phyloP scores from a whole-genome alignment of 2,888 invertebrate species.

The Rambutsinella grinnellia region DNA sequence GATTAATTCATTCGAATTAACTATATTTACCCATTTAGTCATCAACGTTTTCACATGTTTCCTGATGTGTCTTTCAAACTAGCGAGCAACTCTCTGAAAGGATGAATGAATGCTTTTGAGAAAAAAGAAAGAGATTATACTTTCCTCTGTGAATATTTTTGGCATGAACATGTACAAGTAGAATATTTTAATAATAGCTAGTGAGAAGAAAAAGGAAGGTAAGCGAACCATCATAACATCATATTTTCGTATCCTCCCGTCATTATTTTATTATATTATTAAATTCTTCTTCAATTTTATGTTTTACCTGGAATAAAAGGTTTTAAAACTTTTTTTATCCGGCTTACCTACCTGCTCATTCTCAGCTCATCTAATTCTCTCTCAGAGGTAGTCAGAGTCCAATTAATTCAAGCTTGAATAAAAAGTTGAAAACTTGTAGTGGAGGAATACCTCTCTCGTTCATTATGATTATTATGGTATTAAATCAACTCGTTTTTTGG shows the following conservation, averaged over 20 bases:
- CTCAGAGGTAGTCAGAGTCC: conserved; percentile 1
- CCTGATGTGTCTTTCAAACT: too few relatives aligned
- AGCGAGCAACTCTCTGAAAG: background rate
- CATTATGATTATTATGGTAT: conserved; percentile 37
- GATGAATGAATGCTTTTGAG: background rate
- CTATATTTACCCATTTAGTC: background rate
- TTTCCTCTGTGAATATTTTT: background rate
- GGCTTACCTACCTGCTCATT: background rate
- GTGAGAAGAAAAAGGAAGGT: background rate
- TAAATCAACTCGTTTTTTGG: conserved; percentile 20
- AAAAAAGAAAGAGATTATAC: background rate
- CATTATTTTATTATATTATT: conserved; percentile 11
- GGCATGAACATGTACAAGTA: background rate
- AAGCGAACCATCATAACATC: background rate
- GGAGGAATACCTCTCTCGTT: conserved; percentile 6
- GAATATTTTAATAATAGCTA: background rate
- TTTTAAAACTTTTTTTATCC: background rate
- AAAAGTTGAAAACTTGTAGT: background rate
- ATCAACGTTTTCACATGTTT: background rate
- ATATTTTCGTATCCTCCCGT: background rate
- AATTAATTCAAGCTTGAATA: conserved; percentile 15
- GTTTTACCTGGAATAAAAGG: too few relatives aligned
- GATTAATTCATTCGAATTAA: background rate
- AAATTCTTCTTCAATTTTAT: background rate
- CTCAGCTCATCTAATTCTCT: background rate